phyloP scores from a whole-genome alignment of 2,113 vertebrate species.

The Peromyscus leucopus region DNA sequence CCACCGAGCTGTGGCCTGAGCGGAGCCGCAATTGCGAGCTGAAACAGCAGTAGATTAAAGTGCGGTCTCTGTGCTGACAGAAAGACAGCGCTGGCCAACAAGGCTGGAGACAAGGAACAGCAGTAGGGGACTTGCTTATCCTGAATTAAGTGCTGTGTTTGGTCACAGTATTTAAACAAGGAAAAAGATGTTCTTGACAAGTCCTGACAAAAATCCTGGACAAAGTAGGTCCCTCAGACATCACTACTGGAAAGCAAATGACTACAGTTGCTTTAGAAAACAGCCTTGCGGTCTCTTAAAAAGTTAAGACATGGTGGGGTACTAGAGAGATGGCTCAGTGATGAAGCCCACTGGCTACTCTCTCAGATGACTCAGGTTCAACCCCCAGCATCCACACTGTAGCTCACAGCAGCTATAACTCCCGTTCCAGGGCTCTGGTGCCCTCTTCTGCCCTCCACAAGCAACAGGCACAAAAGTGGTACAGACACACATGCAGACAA shows the following conservation, averaged over 20 bases:
- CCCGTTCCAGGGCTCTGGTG: background rate
- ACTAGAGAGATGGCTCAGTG: background rate
- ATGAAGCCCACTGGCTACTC: background rate
- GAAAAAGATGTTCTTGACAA: background rate
- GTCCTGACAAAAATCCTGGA: background rate
- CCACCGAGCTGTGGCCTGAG: background rate
- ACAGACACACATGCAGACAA: background rate
- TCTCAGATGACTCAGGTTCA: background rate
- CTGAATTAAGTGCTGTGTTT: background rate
- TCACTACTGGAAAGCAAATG: background rate
- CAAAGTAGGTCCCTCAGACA: background rate
- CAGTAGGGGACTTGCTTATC: background rate
- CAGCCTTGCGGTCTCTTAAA: background rate
- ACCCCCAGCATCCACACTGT: too few relatives aligned
- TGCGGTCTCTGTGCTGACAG: background rate
- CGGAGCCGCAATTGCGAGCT: background rate
- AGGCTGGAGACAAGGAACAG: background rate
- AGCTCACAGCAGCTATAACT: background rate
- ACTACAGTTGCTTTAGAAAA: slow-evolving; percentile 25
- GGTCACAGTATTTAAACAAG: background rate
- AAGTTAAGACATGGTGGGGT: background rate
- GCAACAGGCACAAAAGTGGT: background rate
- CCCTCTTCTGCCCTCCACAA: background rate
- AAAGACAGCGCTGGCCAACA: background rate
- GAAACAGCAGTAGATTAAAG: background rate